These are phyloP conservation scores for Scolopax mira DNA, from an alignment of 2,113 vertebrate species.

Conservation along the genomic window DNA sequence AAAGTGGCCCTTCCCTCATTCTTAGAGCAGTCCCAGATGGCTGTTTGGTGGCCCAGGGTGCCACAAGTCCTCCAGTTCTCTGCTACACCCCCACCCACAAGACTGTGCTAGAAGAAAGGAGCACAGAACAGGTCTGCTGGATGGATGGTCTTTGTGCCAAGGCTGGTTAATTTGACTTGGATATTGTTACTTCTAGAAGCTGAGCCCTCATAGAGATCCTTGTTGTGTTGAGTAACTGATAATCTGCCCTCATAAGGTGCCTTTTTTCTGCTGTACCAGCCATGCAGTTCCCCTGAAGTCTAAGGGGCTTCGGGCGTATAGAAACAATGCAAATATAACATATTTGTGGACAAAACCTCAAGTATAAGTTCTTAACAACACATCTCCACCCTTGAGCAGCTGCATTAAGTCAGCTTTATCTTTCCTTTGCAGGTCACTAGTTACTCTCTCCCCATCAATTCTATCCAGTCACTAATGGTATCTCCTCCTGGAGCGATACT, in stretches of 20 bases:
- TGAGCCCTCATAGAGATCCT: background rate
- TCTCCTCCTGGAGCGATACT: background rate
- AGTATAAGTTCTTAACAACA: background rate
- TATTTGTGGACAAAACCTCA: background rate
- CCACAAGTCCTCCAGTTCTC: background rate
- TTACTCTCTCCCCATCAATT: background rate
- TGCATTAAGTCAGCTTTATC: background rate
- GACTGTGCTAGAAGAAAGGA: background rate
- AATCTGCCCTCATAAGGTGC: background rate
- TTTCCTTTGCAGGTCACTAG: background rate
- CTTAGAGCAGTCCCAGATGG: background rate
- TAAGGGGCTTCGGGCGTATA: background rate
- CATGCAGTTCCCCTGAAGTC: background rate
- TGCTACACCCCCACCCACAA: background rate
- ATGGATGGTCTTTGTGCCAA: background rate
- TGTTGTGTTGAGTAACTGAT: background rate
- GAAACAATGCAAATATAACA: background rate
- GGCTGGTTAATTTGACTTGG: conserved; percentile 35
- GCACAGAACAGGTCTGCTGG: background rate
- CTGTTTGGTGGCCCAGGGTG: background rate
- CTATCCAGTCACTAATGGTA: background rate
- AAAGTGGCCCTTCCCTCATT: background rate
- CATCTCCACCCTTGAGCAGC: background rate
- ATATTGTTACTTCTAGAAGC: conserved; percentile 37
- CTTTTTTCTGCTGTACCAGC: background rate